Conservation (phyloP, 2,797 vertebrate species). For the Falco naumanni region DNA sequence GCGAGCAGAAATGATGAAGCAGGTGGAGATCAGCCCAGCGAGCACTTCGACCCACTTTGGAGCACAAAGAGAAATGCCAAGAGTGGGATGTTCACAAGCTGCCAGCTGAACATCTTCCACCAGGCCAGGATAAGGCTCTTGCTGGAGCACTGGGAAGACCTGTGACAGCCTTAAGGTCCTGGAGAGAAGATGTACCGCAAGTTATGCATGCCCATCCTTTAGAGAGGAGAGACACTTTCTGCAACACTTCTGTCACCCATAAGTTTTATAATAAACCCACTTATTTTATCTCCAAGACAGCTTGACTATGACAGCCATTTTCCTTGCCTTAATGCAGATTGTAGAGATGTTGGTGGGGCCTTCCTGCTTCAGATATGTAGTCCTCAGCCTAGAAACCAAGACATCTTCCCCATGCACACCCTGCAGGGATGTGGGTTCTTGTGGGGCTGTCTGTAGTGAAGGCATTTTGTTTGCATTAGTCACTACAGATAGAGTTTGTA, state of each 20-base stretch:
- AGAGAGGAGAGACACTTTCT: neutral
- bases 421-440: neutral
- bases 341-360: neutral
- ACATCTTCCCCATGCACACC: neutral
- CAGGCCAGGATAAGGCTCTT: neutral
- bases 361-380: neutral
- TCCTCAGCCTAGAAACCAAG: neutral
- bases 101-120: neutral
- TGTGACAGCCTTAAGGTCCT: neutral
- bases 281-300: neutral
- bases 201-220: neutral
- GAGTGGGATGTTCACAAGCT: neutral
- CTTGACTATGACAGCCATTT: neutral
- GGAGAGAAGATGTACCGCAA: neutral
- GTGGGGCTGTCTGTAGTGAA: neutral
- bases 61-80: neutral
- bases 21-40: neutral
- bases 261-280: neutral
- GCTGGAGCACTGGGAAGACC: neutral
- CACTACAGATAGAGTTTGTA: neutral
- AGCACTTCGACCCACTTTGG: neutral
- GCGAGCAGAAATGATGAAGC: neutral
- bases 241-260: neutral
- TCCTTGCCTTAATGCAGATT: neutral
- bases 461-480: neutral